Evolutionary conservation across 2,113 vertebrate genomes (phyloP).

Genomic region (Lota lota): DNA sequence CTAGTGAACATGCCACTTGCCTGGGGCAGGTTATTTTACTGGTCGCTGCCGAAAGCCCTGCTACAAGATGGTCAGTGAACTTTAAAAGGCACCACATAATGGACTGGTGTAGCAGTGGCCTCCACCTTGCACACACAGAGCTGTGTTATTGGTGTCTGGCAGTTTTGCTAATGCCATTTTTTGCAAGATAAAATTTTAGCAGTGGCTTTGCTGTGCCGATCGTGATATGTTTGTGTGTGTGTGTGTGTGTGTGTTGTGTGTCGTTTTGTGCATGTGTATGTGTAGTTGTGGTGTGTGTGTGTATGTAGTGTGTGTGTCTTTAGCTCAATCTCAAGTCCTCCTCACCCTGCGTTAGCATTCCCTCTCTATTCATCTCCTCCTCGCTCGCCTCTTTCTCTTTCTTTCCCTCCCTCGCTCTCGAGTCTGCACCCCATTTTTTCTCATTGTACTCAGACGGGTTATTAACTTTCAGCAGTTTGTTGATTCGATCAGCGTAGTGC

Average conservation of each 20-base stretch:
- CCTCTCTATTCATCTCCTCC: too few relatives aligned
- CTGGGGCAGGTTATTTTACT: constrained; percentile 29
- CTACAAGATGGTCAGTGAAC: constrained; percentile 28
- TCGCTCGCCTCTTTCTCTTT: neutral
- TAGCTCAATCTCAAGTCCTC: constrained; percentile 14
- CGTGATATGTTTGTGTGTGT: constrained; percentile 27
- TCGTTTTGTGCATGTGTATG: too few relatives aligned
- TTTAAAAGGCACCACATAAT: constrained; percentile 54
- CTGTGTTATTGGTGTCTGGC: constrained; percentile 44
- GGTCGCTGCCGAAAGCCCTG: constrained; percentile 18
- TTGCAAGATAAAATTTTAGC: too few relatives aligned
- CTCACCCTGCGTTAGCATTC: too few relatives aligned
- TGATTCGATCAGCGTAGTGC: constrained; percentile 60
- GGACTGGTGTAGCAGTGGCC: constrained; percentile 21
- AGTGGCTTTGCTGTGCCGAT: too few relatives aligned
- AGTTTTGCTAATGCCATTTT: too few relatives aligned
- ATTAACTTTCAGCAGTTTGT: constrained; percentile 55
- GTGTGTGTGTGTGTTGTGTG: constrained; percentile 10
- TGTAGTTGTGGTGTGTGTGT: too few relatives aligned
- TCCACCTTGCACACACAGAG: constrained; percentile 6
- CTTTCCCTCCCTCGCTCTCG: neutral
- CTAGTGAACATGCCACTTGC: neutral
- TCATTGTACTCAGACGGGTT: constrained; percentile 22
- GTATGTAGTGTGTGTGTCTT: neutral
- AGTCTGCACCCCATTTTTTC: constrained; percentile 4